These are phyloP conservation scores for Nannoperca obscura DNA, from an alignment of 2,797 vertebrate genomes.

Conservation along the genomic window DNA sequence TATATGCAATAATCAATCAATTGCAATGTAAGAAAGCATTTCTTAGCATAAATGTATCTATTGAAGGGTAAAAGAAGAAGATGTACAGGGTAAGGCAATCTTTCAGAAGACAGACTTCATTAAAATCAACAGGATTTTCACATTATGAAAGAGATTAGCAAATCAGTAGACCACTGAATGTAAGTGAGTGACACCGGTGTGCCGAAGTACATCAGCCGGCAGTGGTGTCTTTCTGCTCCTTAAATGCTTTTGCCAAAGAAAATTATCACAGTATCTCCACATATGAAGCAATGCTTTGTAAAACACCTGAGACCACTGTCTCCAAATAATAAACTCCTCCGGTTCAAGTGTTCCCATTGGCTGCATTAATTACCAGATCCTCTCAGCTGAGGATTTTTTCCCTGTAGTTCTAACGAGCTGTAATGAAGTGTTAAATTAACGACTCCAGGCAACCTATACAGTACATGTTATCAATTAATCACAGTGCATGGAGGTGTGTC, in stretches of 20 bases:
- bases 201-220: slow-evolving; percentile 6
- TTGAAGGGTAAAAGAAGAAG: neutral
- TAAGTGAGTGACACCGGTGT: slow-evolving; percentile 17
- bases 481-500: slow-evolving; percentile 1
- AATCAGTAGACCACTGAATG: slow-evolving; percentile 9
- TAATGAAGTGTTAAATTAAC: slow-evolving; percentile 76
- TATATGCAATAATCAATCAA: neutral
- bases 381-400: slow-evolving; percentile 41
- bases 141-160: slow-evolving; percentile 4
- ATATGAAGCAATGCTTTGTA: slow-evolving; percentile 9
- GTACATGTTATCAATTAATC: slow-evolving; percentile 59
- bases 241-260: neutral
- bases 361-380: slow-evolving; percentile 61
- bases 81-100: neutral
- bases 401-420: slow-evolving; percentile 56
- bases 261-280: neutral
- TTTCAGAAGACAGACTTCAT: neutral
- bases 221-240: neutral
- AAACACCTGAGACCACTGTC: slow-evolving; percentile 12
- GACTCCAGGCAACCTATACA: slow-evolving; percentile 52
- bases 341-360: slow-evolving; percentile 27
- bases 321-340: slow-evolving; percentile 13
- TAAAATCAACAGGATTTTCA: slow-evolving; percentile 15
- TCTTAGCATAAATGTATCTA: neutral
- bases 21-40: neutral